These are phyloP conservation scores for Lithophane ornitopus DNA, from an alignment of 2,888 invertebrate species.

Conservation along the genomic window DNA sequence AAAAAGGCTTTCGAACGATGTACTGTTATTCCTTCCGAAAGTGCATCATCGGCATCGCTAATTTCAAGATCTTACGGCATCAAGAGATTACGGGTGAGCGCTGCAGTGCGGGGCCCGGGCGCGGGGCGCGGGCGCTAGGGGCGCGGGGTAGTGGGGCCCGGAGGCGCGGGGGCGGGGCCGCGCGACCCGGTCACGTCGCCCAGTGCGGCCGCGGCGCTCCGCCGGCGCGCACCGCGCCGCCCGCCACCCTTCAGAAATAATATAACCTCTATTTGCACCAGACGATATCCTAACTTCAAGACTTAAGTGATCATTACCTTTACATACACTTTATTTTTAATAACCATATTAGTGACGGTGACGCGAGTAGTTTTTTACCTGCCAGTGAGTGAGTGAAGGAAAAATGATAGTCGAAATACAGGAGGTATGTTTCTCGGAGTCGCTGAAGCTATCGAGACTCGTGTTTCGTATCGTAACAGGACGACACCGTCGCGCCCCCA, in stretches of 20 bases:
- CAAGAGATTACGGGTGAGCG: conserved; percentile 82
- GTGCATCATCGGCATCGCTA: conserved; percentile 86
- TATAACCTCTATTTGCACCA: conserved; percentile 68
- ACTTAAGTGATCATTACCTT: conserved; percentile 55
- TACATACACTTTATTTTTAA: conserved; percentile 66
- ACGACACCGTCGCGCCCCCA: not conserved
- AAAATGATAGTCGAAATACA: conserved; percentile 89
- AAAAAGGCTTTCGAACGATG: conserved; percentile 60
- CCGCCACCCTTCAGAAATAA: conserved; percentile 56
- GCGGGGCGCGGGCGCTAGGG: conserved; percentile 54
- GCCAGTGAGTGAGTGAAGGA: conserved; percentile 71
- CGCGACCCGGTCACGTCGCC: conserved; percentile 86
- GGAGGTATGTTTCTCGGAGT: conserved; percentile 79
- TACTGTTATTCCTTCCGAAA: conserved; percentile 68
- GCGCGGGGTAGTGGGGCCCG: conserved; percentile 58
- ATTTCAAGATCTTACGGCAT: conserved; percentile 88
- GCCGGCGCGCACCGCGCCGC: conserved; percentile 86
- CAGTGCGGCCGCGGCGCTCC: conserved; percentile 89
- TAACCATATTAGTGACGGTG: conserved; percentile 60
- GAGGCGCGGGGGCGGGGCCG: conserved; percentile 67
- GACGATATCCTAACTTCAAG: conserved; percentile 57
- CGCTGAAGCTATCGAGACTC: conserved; percentile 61
- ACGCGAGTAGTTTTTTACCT: conserved; percentile 52
- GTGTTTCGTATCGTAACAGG: conserved; percentile 38
- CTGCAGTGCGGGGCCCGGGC: conserved; percentile 85